These are phyloP conservation scores for Thera obeliscata DNA, from an alignment of 2,888 invertebrate species.

Conservation along the genomic window DNA sequence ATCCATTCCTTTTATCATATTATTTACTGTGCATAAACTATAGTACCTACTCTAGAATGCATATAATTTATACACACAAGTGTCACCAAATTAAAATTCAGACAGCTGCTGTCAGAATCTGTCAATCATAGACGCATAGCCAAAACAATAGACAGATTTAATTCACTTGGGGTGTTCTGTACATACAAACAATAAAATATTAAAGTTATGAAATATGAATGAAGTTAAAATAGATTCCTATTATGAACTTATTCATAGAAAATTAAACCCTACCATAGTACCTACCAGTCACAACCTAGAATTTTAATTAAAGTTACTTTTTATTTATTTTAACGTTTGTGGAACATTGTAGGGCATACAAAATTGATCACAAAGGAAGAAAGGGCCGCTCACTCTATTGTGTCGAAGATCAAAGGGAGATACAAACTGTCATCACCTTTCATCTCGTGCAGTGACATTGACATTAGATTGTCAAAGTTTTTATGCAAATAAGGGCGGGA, in stretches of 20 bases:
- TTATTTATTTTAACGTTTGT: conserved; percentile 2
- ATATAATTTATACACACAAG: not conserved
- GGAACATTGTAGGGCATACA: not conserved
- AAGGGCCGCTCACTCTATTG: conserved; percentile 15
- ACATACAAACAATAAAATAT: not conserved
- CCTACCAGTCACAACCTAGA: conserved; percentile 7
- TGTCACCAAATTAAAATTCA: conserved; percentile 3
- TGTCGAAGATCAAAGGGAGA: conserved; percentile 31
- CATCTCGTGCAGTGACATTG: conserved; percentile 30
- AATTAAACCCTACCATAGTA: not conserved
- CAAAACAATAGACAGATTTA: conserved; percentile 22
- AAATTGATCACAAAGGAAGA: conserved; percentile 14
- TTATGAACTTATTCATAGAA: conserved; percentile 5
- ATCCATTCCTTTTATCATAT: too few species aligned
- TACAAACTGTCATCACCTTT: conserved; percentile 29
- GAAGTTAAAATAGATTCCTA: not conserved
- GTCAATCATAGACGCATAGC: conserved; percentile 15
- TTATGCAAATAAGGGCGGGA: conserved; percentile 23
- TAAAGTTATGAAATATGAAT: not conserved
- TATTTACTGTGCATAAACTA: too few species aligned
- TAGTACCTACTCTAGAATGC: too few species aligned
- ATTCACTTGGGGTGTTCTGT: not conserved
- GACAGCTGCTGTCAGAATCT: conserved; percentile 16
- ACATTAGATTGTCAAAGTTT: conserved; percentile 25
- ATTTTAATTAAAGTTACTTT: conserved; percentile 15